Base-by-base conservation (phyloP, 2,113 vertebrate genomes). In the Myocastor coypus region DNA sequence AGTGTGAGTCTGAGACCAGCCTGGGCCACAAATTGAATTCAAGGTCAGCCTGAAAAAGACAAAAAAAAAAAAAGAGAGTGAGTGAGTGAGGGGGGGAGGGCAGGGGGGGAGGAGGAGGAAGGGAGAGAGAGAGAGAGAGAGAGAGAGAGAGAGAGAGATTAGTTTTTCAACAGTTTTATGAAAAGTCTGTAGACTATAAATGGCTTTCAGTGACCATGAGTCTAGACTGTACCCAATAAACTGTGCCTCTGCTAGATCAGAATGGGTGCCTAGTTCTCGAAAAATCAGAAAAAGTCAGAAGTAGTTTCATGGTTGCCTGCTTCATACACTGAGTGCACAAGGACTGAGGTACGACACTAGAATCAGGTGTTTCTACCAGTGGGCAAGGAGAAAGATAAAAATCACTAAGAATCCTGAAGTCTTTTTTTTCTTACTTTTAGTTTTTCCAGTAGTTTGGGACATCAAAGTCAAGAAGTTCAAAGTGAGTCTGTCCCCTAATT, bases 161-260 rank as follows among this genome's bases (percentile, higher is more conserved):
- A n/a, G 63, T 32, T 95, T 94, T 88, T 32, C 75, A 68, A 42
- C 1, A 63, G 30, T 78, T 42, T 86, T 80, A 57, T 73, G 30
- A 81, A 88, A 68, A 42, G 83, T 32, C 28, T 42, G 1, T 57
- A 57, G 12, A 71, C 34, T 52, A 22, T 17, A n/a, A 14, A 0
- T 94, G n/a, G 32, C 20, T 10, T 0, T 13, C 3, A 16, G 7
- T 40, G 40, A 4, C 0, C 37, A 42, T 7, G 11, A 6, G 2
- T 30, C 16, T 46, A 7, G 20, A 32, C 22, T 42, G 7, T 19
- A 55, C 17, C 69, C 17, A 34, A 16, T 42, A 40, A 81, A 22
- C 82, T 57, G 19, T 34, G 37, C 20, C 69, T 89, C 34, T 40
- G 40, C 59, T 71, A 77, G n/a, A 37, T 22, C 5, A 14, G 9